Conservation (phyloP, 2,888 invertebrate genomes). For the Lomographa bimaculata region DNA sequence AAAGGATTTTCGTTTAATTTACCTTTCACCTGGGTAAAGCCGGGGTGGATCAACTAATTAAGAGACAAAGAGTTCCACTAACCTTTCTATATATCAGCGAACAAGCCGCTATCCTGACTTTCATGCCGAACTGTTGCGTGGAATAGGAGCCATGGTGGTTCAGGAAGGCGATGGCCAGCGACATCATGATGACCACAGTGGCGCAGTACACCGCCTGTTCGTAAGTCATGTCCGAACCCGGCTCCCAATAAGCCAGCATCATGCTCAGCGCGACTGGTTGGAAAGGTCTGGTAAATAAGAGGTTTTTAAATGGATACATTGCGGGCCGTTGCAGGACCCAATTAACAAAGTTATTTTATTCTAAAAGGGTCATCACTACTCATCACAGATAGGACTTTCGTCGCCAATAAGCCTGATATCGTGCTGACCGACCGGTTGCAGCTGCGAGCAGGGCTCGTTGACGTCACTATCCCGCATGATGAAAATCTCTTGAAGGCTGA, state of each 20-base stretch:
- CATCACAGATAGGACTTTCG: too few relatives aligned
- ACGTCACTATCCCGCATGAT: too few relatives aligned
- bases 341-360: too few relatives aligned
- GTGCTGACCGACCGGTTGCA: too few relatives aligned
- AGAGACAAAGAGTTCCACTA: too few relatives aligned
- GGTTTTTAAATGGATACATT: slow-evolving; percentile 21
- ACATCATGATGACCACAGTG: slow-evolving; percentile 80
- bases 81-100: slow-evolving; percentile 95
- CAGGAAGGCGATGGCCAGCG: slow-evolving; percentile 81
- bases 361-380: too few relatives aligned
- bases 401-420: too few relatives aligned
- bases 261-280: slow-evolving; percentile 87
- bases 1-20: too few relatives aligned
- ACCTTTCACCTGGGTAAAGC: too few relatives aligned
- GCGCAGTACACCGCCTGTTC: slow-evolving; percentile 86
- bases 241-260: slow-evolving; percentile 86
- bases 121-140: slow-evolving; percentile 91
- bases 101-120: slow-evolving; percentile 91
- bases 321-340: slow-evolving; percentile 17
- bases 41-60: too few relatives aligned
- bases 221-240: slow-evolving; percentile 71
- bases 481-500: too few relatives aligned
- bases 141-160: slow-evolving; percentile 87
- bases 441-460: too few relatives aligned
- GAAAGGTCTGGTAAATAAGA: slow-evolving; percentile 77